These are phyloP conservation scores for Electrona antarctica DNA, from an alignment of 2,113 vertebrate genomes.

Conservation along the genomic window DNA sequence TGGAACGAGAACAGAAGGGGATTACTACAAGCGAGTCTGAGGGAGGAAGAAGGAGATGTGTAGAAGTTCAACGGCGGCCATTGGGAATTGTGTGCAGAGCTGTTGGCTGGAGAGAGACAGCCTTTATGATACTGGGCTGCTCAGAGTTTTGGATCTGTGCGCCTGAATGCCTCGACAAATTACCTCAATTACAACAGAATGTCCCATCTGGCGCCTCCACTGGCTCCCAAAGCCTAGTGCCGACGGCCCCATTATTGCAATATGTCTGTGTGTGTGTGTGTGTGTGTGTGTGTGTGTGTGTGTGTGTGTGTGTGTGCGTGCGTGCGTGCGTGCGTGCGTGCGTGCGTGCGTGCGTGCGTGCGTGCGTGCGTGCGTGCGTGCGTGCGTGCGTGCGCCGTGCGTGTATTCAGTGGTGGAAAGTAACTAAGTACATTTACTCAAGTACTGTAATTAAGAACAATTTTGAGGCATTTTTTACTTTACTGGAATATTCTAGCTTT, in stretches of 20 bases:
- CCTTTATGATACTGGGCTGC: constrained; percentile 18
- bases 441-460: no score
- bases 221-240: constrained; percentile 29
- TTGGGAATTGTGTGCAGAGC: constrained; percentile 17
- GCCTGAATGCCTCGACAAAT: constrained; percentile 44
- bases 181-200: constrained; percentile 53
- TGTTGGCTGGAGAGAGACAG: constrained; percentile 18
- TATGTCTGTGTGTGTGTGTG: constrained; percentile 19
- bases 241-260: constrained; percentile 24
- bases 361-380: neutral
- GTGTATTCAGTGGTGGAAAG: no score
- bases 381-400: neutral
- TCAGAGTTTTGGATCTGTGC: constrained; percentile 23
- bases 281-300: constrained; percentile 4
- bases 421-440: no score
- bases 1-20: constrained; percentile 46
- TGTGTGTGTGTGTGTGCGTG: neutral
- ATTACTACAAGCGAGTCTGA: neutral
- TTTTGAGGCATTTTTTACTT: no score
- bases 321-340: constrained; percentile 4
- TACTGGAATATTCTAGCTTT: no score
- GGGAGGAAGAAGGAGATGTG: neutral
- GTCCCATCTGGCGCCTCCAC: constrained; percentile 48
- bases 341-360: constrained; percentile 1
- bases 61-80: constrained; percentile 25